Conservation (phyloP, 2,113 vertebrate genomes). For the Lamprologus tigripictilis region DNA sequence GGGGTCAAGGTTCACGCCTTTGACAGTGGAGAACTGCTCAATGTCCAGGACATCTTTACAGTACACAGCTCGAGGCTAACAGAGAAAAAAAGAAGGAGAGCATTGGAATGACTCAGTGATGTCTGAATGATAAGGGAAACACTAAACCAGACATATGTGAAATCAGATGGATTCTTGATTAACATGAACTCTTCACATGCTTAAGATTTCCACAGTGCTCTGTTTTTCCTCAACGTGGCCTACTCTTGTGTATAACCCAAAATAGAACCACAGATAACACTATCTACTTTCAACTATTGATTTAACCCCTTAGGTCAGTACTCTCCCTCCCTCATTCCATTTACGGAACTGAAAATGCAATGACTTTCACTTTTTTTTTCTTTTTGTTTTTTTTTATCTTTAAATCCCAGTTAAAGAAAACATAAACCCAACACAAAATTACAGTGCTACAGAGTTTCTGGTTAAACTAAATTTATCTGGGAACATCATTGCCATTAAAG, state of each 20-base stretch:
- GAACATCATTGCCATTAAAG: neutral
- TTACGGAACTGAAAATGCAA: neutral
- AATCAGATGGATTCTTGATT: neutral
- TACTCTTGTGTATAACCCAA: neutral
- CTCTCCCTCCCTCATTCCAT: neutral
- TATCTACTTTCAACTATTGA: conserved; percentile 28
- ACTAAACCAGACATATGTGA: neutral
- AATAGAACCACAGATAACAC: conserved; percentile 35
- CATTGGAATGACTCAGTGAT: neutral
- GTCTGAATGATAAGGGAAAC: neutral
- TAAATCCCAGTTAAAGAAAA: neutral
- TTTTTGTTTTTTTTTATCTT: neutral
- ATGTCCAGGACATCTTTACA: conserved; percentile 89
- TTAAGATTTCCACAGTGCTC: neutral
- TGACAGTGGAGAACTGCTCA: conserved; percentile 85
- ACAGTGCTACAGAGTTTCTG: neutral
- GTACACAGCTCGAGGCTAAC: conserved; percentile 83
- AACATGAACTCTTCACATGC: neutral
- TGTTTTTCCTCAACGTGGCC: neutral
- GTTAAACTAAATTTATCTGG: neutral
- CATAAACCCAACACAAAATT: neutral
- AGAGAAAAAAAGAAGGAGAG: neutral
- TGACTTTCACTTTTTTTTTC: neutral
- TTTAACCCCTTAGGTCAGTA: conserved; percentile 14
- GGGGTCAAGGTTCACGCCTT: conserved; percentile 85